Evolutionary conservation across 2,113 vertebrate species (phyloP).

Genomic region (Microtus montanus): DNA sequence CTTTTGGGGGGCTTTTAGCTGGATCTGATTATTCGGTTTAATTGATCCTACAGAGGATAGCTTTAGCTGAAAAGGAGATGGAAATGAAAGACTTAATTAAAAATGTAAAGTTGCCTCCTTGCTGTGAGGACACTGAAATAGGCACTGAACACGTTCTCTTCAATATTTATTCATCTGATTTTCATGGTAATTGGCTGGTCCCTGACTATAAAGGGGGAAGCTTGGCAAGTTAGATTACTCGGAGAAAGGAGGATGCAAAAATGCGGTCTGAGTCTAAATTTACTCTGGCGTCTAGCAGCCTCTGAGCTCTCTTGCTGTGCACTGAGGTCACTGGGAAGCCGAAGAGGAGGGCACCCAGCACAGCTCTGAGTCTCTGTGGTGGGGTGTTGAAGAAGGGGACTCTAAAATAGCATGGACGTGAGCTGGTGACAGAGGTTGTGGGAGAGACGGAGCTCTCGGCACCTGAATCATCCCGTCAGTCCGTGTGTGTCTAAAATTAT

Average conservation of each 20-base stretch:
- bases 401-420: not conserved
- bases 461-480: not conserved
- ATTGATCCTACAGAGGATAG: constrained; percentile 37
- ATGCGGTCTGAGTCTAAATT: constrained; percentile 33
- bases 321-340: not conserved
- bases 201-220: constrained; percentile 62
- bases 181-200: constrained; percentile 72
- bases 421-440: not conserved
- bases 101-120: constrained; percentile 51
- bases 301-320: not conserved
- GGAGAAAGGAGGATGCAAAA: constrained; percentile 43
- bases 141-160: constrained; percentile 74
- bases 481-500: constrained; percentile 7
- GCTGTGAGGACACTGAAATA: constrained; percentile 68
- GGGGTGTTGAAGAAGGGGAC: not conserved
- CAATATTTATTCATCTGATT: constrained; percentile 77
- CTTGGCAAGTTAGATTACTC: constrained; percentile 66
- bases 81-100: constrained; percentile 67
- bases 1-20: not conserved
- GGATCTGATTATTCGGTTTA: constrained; percentile 28
- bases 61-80: constrained; percentile 50
- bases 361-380: too few relatives aligned
- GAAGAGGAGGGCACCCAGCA: fast-evolving
- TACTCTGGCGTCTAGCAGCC: not conserved
- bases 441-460: not conserved